Percentiles rank a stretch among this genome's conserved stretches.
Conservation (phyloP, 2,888 invertebrate genomes). For the Epiperipatus broadwayi region DNA sequence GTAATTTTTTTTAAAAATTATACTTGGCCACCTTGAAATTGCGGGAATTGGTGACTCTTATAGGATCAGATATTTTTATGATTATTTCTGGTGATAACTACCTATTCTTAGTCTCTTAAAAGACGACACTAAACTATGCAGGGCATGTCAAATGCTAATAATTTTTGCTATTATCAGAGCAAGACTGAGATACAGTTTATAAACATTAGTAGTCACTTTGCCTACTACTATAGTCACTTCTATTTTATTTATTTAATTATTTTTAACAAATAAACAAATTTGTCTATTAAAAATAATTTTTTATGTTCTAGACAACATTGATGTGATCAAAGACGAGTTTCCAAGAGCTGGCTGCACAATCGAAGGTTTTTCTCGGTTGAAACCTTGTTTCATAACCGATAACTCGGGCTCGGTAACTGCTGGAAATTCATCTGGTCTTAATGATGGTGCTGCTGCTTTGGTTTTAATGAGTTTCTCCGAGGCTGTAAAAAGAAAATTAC, state of each 20-base stretch:
- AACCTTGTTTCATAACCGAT: constrained; percentile 43
- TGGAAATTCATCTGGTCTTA: constrained; percentile 57
- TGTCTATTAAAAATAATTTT: background rate
- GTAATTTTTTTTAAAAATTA: no score
- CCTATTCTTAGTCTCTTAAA: no score
- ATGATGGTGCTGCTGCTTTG: constrained; percentile 75
- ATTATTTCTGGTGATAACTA: no score
- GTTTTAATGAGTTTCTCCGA: constrained; percentile 45
- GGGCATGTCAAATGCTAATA: background rate
- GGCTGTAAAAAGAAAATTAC: constrained; percentile 36
- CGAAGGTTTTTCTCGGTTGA: constrained; percentile 41
- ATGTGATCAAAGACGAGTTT: constrained; percentile 43
- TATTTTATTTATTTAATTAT: background rate
- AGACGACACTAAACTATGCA: no score
- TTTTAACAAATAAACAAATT: constrained; percentile 6
- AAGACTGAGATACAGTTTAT: background rate
- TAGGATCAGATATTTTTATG: no score
- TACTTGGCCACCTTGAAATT: no score
- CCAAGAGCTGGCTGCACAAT: constrained; percentile 41
- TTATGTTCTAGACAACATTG: constrained; percentile 1
- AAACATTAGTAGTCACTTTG: background rate
- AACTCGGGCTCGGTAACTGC: constrained; percentile 49
- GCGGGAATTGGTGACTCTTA: no score
- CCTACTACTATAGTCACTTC: no score
- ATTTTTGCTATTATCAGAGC: background rate